Evolutionary conservation across 1,140 invertebrate species (phyloP).

Genomic region (Pectinophora gossypiella): DNA sequence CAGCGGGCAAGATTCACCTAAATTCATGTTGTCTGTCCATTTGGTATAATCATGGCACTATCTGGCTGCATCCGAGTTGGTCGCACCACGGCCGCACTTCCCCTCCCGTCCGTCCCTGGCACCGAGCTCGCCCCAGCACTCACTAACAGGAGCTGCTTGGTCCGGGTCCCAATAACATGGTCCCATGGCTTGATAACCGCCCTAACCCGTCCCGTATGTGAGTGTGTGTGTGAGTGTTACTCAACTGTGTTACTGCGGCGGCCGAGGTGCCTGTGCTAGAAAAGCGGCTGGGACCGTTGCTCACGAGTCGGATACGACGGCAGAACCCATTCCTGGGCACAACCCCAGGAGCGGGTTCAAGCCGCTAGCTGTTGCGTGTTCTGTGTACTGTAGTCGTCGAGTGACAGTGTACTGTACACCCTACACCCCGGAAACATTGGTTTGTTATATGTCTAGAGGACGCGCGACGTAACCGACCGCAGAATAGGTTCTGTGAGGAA

Average conservation of each 20-base stretch:
- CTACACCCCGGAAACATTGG: conserved; percentile 66
- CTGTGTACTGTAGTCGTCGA: conserved; percentile 71
- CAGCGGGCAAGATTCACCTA: too few species aligned
- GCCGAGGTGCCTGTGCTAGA: conserved; percentile 65
- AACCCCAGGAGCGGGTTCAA: background rate
- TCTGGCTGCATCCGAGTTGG: too few species aligned
- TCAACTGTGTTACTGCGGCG: conserved; percentile 39
- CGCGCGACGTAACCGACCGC: conserved; percentile 61
- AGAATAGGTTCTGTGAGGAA: conserved; percentile 75
- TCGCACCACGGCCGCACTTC: conserved; percentile 4
- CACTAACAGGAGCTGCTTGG: conserved; percentile 23
- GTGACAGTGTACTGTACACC: conserved; percentile 61
- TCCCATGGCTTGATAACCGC: conserved; percentile 27
- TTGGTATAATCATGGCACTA: too few species aligned
- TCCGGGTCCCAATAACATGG: conserved; percentile 38
- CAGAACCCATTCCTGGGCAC: conserved; percentile 9
- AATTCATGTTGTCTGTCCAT: too few species aligned
- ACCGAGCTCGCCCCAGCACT: conserved; percentile 15
- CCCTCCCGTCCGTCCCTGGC: conserved; percentile 17
- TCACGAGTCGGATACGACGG: conserved; percentile 29
- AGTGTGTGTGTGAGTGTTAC: conserved; percentile 66
- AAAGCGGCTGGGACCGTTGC: conserved; percentile 67
- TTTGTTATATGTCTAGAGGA: conserved; percentile 68
- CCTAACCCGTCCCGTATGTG: conserved; percentile 56
- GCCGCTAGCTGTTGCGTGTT: conserved; percentile 52